Evolutionary conservation across 2,888 invertebrate species (phyloP).

Genomic region (Leucozona laternaria): DNA sequence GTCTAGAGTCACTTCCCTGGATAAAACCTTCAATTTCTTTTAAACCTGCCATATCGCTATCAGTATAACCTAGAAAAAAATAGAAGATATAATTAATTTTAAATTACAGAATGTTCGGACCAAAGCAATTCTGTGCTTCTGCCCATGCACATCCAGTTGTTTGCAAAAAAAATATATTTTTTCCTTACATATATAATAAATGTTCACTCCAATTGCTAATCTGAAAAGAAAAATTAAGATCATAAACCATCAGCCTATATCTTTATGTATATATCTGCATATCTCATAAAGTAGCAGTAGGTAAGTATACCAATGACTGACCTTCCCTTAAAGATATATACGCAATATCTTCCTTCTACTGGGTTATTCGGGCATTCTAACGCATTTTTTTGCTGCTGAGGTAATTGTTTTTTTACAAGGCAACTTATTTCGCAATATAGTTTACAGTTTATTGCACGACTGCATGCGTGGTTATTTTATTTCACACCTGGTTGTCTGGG

Average conservation of each 20-base stretch:
- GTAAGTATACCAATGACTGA: background rate
- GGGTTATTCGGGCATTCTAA: slow-evolving; percentile 17
- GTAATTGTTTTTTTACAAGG: slow-evolving; percentile 18
- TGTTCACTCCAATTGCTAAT: background rate
- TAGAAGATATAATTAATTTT: too few relatives aligned
- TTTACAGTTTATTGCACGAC: slow-evolving; percentile 61
- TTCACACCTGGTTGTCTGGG: slow-evolving; percentile 52
- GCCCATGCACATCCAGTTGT: too few relatives aligned
- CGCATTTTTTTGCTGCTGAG: background rate
- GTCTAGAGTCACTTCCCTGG: too few relatives aligned
- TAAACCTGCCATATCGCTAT: too few relatives aligned
- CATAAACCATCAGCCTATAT: background rate
- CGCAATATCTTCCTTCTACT: background rate
- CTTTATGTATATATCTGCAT: too few relatives aligned
- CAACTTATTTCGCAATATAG: slow-evolving; percentile 49
- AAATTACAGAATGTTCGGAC: too few relatives aligned
- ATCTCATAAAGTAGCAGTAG: background rate
- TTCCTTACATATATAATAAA: too few relatives aligned
- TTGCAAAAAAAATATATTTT: too few relatives aligned
- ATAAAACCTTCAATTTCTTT: too few relatives aligned
- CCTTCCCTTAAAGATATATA: background rate
- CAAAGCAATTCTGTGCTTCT: too few relatives aligned
- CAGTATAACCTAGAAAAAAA: too few relatives aligned
- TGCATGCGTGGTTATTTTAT: slow-evolving; percentile 58
- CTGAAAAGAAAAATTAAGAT: slow-evolving; percentile 1